Evolutionary conservation across 2,888 invertebrate species (phyloP).

Genomic region (Geophilus truncorum): DNA sequence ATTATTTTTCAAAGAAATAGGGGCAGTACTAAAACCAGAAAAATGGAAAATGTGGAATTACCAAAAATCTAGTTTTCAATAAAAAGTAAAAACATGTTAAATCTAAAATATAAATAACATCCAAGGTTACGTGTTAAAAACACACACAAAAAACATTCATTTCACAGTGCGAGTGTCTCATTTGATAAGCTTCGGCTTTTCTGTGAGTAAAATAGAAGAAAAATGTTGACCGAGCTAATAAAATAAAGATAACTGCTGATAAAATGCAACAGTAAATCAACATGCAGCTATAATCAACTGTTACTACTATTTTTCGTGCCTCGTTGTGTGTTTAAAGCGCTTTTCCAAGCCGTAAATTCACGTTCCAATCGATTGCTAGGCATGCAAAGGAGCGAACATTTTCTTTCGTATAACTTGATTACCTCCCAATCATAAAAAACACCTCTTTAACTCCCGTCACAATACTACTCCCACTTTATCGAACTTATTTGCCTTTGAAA

Average conservation of each 20-base stretch:
- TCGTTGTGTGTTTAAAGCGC: not conserved
- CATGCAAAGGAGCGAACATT: not conserved
- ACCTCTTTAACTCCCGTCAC: not conserved
- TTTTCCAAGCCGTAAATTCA: not conserved
- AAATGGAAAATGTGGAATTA: too few relatives aligned
- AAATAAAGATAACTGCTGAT: slow-evolving; percentile 20
- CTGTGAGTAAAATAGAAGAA: not conserved
- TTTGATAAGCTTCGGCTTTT: not conserved
- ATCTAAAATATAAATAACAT: too few relatives aligned
- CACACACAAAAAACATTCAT: not conserved
- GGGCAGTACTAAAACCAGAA: too few relatives aligned
- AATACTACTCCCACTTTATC: not conserved
- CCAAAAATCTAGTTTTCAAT: too few relatives aligned
- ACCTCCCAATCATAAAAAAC: not conserved
- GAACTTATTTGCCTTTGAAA: not conserved
- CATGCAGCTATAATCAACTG: not conserved
- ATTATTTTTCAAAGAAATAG: too few relatives aligned
- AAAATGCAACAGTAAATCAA: not conserved
- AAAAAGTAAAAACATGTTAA: not conserved
- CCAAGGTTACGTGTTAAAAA: too few relatives aligned
- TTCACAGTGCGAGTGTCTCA: not conserved
- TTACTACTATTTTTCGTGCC: slow-evolving; percentile 11
- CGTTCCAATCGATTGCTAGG: not conserved
- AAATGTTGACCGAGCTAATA: slow-evolving; percentile 6
- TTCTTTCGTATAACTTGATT: not conserved